phyloP scores from a whole-genome alignment of 2,888 invertebrate genomes.

The Apotomis capreana region DNA sequence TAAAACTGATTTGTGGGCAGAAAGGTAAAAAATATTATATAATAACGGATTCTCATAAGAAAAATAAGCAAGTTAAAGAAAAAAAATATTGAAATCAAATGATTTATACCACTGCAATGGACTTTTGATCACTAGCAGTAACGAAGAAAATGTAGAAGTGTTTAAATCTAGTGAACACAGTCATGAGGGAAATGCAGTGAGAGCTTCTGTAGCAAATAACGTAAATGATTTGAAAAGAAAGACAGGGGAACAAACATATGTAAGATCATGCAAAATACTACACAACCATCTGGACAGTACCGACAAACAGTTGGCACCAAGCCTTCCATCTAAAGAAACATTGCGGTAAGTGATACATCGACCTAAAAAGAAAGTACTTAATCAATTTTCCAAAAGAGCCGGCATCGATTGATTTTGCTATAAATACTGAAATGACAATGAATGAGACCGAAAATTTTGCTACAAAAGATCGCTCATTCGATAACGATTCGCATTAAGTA shows the following conservation, averaged over 20 bases:
- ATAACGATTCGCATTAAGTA: too few species aligned
- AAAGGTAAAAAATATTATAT: too few species aligned
- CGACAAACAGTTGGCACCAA: neutral
- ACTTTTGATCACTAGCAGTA: neutral
- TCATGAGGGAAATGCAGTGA: neutral
- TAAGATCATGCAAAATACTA: neutral
- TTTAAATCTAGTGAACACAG: neutral
- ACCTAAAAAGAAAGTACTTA: neutral
- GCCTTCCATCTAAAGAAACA: slow-evolving; percentile 14
- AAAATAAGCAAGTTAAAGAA: too few species aligned
- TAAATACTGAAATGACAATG: too few species aligned
- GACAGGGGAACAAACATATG: slow-evolving; percentile 13
- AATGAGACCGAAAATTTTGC: too few species aligned
- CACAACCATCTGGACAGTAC: too few species aligned
- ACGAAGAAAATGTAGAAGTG: neutral
- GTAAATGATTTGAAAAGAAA: slow-evolving; percentile 11
- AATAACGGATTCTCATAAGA: too few species aligned
- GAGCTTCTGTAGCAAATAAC: slow-evolving; percentile 12
- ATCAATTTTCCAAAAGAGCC: slow-evolving; percentile 15
- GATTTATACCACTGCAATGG: neutral
- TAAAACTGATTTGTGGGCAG: too few species aligned
- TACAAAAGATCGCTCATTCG: too few species aligned
- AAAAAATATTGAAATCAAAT: too few species aligned
- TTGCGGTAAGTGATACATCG: slow-evolving; percentile 10
- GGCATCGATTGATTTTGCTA: neutral